phyloP scores from a whole-genome alignment of 2,888 invertebrate genomes.

The Acronicta psi region DNA sequence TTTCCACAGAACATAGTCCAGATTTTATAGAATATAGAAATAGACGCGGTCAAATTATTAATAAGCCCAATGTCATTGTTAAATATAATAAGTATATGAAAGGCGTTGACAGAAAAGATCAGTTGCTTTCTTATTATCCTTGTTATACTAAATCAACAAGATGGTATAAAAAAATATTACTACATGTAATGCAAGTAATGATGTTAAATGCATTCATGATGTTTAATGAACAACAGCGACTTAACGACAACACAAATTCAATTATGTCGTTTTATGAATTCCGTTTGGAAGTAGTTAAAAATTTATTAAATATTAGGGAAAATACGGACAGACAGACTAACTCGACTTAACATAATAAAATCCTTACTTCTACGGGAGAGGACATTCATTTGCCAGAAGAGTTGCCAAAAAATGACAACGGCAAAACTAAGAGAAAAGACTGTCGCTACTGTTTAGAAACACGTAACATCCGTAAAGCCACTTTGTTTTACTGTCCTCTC shows the following conservation, averaged over 20 bases:
- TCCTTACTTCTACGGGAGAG: neutral
- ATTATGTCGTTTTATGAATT: neutral
- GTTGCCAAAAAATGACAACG: neutral
- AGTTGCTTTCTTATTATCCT: neutral
- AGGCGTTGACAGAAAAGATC: neutral
- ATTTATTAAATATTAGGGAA: neutral
- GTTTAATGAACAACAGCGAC: neutral
- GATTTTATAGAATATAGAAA: slow-evolving; percentile 3
- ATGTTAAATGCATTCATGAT: neutral
- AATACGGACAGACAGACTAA: neutral
- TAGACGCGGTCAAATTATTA: neutral
- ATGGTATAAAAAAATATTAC: neutral
- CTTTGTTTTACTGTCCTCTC: neutral
- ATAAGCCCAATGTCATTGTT: neutral
- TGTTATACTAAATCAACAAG: neutral
- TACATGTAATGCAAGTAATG: no score
- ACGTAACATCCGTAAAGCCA: neutral
- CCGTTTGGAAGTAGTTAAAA: neutral
- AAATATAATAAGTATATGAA: neutral
- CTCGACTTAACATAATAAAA: no score
- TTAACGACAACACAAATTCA: neutral
- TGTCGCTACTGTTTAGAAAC: neutral
- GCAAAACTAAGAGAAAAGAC: neutral
- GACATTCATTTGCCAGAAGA: neutral
- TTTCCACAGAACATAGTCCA: slow-evolving; percentile 21